Evolutionary conservation across 1,140 invertebrate genomes (phyloP).

Genomic region (Caerostris darwini): DNA sequence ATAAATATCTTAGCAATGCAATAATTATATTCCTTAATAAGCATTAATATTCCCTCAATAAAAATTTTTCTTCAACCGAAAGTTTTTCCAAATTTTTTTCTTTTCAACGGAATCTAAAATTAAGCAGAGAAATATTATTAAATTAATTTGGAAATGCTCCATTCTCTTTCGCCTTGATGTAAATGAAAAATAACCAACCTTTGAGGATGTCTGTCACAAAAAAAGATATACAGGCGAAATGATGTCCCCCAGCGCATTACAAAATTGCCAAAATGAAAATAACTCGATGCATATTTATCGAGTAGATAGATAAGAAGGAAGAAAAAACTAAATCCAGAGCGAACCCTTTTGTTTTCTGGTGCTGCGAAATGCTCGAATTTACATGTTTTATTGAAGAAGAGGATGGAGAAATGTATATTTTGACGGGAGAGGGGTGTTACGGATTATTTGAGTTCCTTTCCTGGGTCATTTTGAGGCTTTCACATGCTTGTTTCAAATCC

Average conservation of each 20-base stretch:
- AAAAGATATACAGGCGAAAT: neutral
- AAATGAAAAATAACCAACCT: neutral
- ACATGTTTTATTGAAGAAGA: slow-evolving; percentile 31
- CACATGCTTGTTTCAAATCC: neutral
- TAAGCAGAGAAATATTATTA: neutral
- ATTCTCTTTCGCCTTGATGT: no score
- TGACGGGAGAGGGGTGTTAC: neutral
- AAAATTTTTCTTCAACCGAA: neutral
- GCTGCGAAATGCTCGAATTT: neutral
- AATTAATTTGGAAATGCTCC: slow-evolving; percentile 26
- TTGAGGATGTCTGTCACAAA: neutral
- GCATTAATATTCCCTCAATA: neutral
- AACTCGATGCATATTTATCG: slow-evolving; percentile 53
- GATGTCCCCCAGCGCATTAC: neutral
- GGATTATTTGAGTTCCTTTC: neutral
- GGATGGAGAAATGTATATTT: slow-evolving; percentile 3
- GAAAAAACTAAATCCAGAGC: neutral
- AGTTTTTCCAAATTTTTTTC: neutral
- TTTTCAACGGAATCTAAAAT: neutral
- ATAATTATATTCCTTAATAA: neutral
- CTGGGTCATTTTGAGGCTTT: no score
- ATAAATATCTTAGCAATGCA: no score
- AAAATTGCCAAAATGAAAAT: slow-evolving; percentile 44
- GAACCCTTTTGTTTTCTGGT: neutral
- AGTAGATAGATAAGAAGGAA: neutral